Conservation (phyloP, 2,888 invertebrate species). For the Onthophagus sagittarius region DNA sequence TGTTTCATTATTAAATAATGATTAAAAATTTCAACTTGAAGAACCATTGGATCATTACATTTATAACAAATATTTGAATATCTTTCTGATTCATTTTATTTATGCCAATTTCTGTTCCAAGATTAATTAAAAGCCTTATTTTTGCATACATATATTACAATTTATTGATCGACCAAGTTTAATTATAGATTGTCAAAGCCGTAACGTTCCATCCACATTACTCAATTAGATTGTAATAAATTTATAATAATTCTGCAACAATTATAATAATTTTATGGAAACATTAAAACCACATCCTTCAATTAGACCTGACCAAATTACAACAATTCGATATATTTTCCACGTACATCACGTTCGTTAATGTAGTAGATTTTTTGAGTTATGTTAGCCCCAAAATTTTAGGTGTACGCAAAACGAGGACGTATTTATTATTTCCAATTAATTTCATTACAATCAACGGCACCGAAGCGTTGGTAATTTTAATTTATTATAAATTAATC, state of each 20-base stretch:
- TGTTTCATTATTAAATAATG: too few relatives aligned
- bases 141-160: too few relatives aligned
- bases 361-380: neutral
- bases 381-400: neutral
- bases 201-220: too few relatives aligned
- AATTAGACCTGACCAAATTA: neutral
- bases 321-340: neutral
- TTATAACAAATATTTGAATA: too few relatives aligned
- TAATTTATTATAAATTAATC: slow-evolving; percentile 11
- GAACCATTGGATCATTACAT: too few relatives aligned
- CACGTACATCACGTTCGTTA: neutral
- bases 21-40: too few relatives aligned
- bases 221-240: too few relatives aligned
- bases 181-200: too few relatives aligned
- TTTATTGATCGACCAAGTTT: too few relatives aligned
- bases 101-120: too few relatives aligned
- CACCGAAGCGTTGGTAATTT: neutral
- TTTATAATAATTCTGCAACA: neutral
- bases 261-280: neutral
- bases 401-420: neutral
- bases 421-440: neutral
- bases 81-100: too few relatives aligned
- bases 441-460: neutral
- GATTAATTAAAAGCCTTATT: too few relatives aligned
- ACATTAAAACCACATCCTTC: neutral